A percentile compares a stretch with the other conserved stretches of the same genome.
phyloP scores from a whole-genome alignment of 1,140 invertebrate genomes.

The Euwallacea similis region DNA sequence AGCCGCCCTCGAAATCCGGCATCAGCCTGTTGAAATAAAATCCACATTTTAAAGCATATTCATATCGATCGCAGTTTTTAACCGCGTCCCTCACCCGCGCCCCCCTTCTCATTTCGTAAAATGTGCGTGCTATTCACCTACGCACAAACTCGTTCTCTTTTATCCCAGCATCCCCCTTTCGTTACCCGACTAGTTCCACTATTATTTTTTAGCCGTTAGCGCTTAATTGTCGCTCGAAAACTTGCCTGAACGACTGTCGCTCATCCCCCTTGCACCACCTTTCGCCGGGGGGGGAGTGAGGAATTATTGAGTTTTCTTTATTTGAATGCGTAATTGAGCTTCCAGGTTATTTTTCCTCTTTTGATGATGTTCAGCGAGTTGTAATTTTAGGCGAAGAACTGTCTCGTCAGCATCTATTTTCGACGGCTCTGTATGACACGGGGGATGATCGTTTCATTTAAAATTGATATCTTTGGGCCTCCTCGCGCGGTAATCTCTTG shows the following conservation, averaged over 20 bases:
- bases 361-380: too few species aligned
- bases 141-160: constrained; percentile 39
- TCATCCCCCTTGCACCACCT: constrained; percentile 17
- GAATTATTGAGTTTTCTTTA: constrained; percentile 10
- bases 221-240: constrained; percentile 36
- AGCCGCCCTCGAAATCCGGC: constrained; percentile 14
- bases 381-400: too few species aligned
- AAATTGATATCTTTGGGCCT: too few species aligned
- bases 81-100: constrained; percentile 35
- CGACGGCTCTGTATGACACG: too few species aligned
- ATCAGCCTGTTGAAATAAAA: constrained; percentile 51
- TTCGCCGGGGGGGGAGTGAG: constrained; percentile 6
- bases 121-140: constrained; percentile 46
- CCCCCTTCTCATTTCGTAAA: constrained; percentile 41
- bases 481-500: too few species aligned
- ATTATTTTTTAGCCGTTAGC: constrained; percentile 38
- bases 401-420: too few species aligned
- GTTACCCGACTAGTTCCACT: constrained; percentile 32
- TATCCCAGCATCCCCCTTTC: constrained; percentile 18
- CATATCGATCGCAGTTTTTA: constrained; percentile 53
- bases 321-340: background rate
- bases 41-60: constrained; percentile 53
- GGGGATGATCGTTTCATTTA: too few species aligned
- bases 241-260: constrained; percentile 36
- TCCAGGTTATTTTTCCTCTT: too few species aligned